Base-by-base conservation (phyloP, 2,113 vertebrate species). In the Falcunculus frontatus region DNA sequence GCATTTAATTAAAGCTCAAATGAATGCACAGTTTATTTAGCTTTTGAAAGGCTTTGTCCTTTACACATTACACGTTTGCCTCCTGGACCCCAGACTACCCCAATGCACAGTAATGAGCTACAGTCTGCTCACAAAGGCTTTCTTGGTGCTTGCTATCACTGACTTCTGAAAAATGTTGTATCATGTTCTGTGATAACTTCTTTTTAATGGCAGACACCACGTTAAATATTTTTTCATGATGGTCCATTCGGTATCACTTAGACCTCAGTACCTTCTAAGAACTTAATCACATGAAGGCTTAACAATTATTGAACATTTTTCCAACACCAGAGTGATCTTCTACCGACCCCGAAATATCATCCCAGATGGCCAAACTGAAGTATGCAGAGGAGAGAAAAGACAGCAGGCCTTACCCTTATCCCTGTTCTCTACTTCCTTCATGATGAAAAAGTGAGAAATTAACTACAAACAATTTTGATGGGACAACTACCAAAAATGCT, bases 1-100 rank as follows among this genome's bases (percentile, higher is more conserved):
- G 50, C 2, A 3, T 84, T 91, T 95, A 94, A 97, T 95, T 93
- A 94, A 95, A 96, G 81, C 42, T 67, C 82, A 78, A 63, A 93
- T 44, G 60, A 89, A 82, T 26, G 78, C 57, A 69, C 29, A 74
- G 27, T 64, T 95, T 70, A 63, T 88, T 95, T 73, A 70, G 84
- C 62, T 88, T 94, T 93, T 70, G 47, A 77, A 67, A 91, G 70
- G 76, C 64, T 95, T 84, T 91, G 79, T 92, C 84, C 81, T 96
- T 96, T 47, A 67, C 67, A 90, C 8, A 4, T 46, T 29, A n/a
- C 23, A 53, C 12, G 6, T 68, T 69, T 59, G 41, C 37, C 64
- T 88, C 67, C 64, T 70, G 75, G 49, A 87, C 63, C 67, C 70
- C 27, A 55, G 59, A 64, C 80, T 74, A 84, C 56, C 56, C 89